phyloP scores from a whole-genome alignment of 2,888 invertebrate genomes.

The Escarpia spicata region DNA sequence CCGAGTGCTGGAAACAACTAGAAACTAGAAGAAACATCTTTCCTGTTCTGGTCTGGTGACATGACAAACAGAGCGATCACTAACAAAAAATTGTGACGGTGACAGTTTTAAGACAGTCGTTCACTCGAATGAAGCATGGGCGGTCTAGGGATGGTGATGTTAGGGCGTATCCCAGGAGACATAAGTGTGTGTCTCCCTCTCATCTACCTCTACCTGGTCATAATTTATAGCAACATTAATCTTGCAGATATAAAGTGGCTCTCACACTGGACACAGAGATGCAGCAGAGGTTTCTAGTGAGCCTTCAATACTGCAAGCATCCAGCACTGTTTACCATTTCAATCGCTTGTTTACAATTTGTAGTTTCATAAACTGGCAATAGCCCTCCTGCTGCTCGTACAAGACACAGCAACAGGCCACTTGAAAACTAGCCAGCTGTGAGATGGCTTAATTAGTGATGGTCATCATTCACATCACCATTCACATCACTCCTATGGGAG shows the following conservation, averaged over 20 bases:
- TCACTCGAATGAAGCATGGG: neutral
- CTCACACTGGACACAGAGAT: neutral
- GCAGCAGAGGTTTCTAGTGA: neutral
- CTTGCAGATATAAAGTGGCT: neutral
- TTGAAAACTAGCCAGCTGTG: neutral
- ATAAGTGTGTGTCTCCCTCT: neutral
- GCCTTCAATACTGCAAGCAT: neutral
- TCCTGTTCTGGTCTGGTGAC: too few species aligned
- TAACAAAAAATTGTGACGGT: neutral
- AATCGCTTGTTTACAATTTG: slow-evolving; percentile 16
- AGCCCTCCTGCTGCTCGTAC: neutral
- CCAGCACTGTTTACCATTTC: neutral
- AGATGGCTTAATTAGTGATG: neutral
- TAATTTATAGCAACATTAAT: neutral
- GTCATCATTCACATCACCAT: neutral
- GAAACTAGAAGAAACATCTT: too few species aligned
- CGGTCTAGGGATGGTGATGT: neutral
- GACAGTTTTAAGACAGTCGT: neutral
- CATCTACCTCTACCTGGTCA: neutral
- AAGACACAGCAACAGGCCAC: neutral
- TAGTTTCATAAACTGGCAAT: slow-evolving; percentile 1
- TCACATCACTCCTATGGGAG: neutral
- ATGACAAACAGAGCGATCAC: neutral
- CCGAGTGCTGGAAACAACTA: too few species aligned
- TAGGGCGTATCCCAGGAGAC: neutral